Base-by-base conservation (phyloP, 2,888 invertebrate genomes). In the Drosophila meridionalis region DNA sequence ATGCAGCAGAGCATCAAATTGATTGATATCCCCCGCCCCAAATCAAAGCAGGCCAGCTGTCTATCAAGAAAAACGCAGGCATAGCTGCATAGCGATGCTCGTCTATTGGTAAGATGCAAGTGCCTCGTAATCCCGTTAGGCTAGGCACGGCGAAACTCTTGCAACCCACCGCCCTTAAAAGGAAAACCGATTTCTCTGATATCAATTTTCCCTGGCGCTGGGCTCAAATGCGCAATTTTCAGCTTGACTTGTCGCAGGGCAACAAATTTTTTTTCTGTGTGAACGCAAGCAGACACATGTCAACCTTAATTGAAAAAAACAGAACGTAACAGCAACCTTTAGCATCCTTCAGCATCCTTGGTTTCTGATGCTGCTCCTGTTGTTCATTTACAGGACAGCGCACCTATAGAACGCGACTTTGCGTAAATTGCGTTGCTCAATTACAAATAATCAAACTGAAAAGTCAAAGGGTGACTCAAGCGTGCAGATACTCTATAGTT, bases 211-310 rank as follows among this genome's bases (percentile, higher is more conserved):
- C 43, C 57, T 12, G 20, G 28, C 69, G 58, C 64, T 48, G 47
- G 50, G 55, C 65, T 61, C 56, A 89, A 89, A 89, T 87, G 87
- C 89, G 87, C 87, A 89, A 89, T 90, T 89, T 89, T 89, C 89
- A 76, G 80, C 90, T 78, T 89, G 86, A 89, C 86, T 89, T 78
- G 78, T 76, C 75, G 71, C 87, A 77, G 74, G 82, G 82, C 80
- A 84, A 82, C 84, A 76, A 82, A 87, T 82, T 84, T 55, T 34
- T 50, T 34, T n/a, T 5, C 14, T 38, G 26, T 62, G 58, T 65
- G 63, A 42, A 61, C 34, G 36, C 47, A 58, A 32, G 56, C 42
- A 83, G 82, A 83, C 74, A 79, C 85, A 85, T 85, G 81, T 85
- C 85, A 87, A 81, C 78, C 76, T 87, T 85, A 85, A 85, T 85